Evolutionary conservation across 1,140 invertebrate genomes (phyloP).

Genomic region (Drosophila hydei): DNA sequence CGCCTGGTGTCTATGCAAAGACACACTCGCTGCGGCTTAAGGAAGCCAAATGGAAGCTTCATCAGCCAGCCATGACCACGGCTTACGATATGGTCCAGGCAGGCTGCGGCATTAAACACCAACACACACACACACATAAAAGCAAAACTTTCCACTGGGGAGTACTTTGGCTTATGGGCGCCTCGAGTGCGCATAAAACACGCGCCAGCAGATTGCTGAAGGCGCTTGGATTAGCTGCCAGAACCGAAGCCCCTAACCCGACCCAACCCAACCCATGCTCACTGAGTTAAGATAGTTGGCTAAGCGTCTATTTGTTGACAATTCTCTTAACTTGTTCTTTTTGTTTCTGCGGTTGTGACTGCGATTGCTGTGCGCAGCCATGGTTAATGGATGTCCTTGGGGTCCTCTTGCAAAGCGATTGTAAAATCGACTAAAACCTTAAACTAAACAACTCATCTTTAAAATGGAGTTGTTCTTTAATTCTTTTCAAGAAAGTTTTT

Average conservation of each 20-base stretch:
- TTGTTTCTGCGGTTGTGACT: slow-evolving; percentile 12
- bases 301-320: slow-evolving; percentile 45
- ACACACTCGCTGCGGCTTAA: neutral
- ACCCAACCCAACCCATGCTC: neutral
- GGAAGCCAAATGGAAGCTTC: neutral
- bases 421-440: neutral
- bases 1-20: slow-evolving; percentile 34
- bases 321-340: slow-evolving; percentile 24
- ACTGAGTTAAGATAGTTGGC: slow-evolving; percentile 33
- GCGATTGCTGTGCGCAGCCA: neutral
- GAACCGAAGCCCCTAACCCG: neutral
- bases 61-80: slow-evolving; percentile 1
- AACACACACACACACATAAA: slow-evolving; percentile 55
- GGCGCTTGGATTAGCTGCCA: slow-evolving; percentile 22
- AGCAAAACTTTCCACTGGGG: slow-evolving; percentile 70
- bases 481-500: too few species aligned
- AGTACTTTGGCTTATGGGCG: slow-evolving; percentile 75
- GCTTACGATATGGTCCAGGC: slow-evolving; percentile 2
- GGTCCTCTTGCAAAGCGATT: slow-evolving; percentile 49
- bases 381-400: slow-evolving; percentile 44
- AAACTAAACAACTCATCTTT: neutral
- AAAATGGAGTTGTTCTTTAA: neutral
- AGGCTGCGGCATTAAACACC: slow-evolving; percentile 24
- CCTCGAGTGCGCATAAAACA: slow-evolving; percentile 76
- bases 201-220: slow-evolving; percentile 56